phyloP scores from a whole-genome alignment of 2,113 vertebrate species.

The Azemiops feae region DNA sequence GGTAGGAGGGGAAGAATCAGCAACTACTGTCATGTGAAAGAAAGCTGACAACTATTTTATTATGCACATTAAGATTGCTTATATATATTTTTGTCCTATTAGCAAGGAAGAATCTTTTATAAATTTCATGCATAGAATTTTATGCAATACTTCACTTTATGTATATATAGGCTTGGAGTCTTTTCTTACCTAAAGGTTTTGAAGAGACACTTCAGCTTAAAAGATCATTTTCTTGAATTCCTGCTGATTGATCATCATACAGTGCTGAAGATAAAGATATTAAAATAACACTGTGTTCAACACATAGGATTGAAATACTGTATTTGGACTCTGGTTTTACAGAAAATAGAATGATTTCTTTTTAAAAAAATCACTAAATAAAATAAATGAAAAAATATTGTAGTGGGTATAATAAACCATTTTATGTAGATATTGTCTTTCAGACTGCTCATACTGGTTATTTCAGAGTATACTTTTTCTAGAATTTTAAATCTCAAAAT shows the following conservation, averaged over 20 bases:
- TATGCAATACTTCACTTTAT: background rate
- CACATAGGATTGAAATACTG: background rate
- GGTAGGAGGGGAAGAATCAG: background rate
- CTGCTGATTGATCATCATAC: background rate
- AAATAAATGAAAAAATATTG: background rate
- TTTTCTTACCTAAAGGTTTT: background rate
- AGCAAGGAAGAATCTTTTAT: slow-evolving; percentile 1
- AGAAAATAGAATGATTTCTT: background rate
- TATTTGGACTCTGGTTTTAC: background rate
- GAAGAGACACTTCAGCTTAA: slow-evolving; percentile 7
- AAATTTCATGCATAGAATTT: background rate
- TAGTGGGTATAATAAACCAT: background rate
- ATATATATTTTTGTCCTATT: slow-evolving; percentile 13
- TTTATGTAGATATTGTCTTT: background rate
- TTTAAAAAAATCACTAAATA: background rate
- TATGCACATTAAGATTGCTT: slow-evolving; percentile 11
- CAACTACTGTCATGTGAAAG: background rate
- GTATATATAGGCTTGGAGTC: slow-evolving; percentile 4
- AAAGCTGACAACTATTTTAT: slow-evolving; percentile 13
- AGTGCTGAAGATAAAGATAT: background rate
- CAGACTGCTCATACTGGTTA: background rate
- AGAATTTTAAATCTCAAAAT: background rate
- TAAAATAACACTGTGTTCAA: background rate
- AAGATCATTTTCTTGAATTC: slow-evolving; percentile 4
- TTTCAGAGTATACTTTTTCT: background rate